A percentile compares a stretch with the other conserved stretches of the same genome.
These are phyloP conservation scores for Metacarcinus magister DNA, from an alignment of 2,888 invertebrate species.

Conservation along the genomic window DNA sequence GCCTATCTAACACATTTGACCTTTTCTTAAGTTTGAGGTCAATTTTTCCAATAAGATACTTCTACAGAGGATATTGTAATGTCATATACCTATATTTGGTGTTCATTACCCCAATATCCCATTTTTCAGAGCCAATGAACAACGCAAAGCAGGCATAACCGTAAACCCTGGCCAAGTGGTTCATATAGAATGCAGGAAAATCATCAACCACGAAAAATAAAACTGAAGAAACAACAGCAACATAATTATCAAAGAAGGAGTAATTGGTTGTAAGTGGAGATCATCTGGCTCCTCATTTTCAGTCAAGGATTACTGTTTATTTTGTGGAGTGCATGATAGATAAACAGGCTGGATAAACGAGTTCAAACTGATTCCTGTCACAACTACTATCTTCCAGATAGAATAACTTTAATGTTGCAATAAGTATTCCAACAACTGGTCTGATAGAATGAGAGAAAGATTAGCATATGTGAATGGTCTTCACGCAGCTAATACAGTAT, in stretches of 20 bases:
- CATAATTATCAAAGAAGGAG: no score
- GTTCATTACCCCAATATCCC: no score
- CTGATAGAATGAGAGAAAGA: neutral
- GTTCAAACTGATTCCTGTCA: constrained; percentile 11
- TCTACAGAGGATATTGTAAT: no score
- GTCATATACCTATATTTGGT: no score
- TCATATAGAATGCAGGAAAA: neutral
- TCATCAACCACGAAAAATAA: neutral
- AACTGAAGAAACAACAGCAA: neutral
- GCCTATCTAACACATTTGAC: no score
- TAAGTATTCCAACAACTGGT: neutral
- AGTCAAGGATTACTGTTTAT: neutral
- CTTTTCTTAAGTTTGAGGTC: no score
- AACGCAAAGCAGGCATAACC: neutral
- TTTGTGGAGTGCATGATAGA: neutral
- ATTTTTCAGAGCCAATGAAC: neutral
- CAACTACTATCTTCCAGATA: neutral
- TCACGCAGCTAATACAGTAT: neutral
- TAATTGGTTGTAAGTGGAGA: neutral
- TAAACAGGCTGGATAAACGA: neutral
- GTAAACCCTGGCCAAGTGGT: neutral
- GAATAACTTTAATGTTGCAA: neutral
- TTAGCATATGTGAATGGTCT: neutral
- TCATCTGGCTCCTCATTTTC: neutral
- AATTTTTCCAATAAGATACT: no score